Evolutionary conservation across 2,797 vertebrate species (phyloP).

Genomic region (Enteromius unitaeniatus): DNA sequence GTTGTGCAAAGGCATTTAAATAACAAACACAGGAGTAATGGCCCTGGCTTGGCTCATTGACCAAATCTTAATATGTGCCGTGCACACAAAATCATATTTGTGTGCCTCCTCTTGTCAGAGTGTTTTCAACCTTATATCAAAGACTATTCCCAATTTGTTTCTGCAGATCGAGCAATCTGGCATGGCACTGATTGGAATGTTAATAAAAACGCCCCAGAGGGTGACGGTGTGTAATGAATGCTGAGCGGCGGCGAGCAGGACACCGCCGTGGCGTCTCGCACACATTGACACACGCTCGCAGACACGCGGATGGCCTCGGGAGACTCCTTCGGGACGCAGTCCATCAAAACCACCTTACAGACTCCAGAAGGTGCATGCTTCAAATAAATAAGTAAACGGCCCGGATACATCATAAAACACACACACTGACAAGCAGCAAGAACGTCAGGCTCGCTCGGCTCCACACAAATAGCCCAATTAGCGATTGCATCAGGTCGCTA

Average conservation of each 20-base stretch:
- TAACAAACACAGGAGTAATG: slow-evolving; percentile 35
- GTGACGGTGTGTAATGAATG: slow-evolving; percentile 68
- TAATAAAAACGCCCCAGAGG: slow-evolving; percentile 69
- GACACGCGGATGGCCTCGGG: slow-evolving; percentile 26
- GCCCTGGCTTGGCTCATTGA: slow-evolving; percentile 39
- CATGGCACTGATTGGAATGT: slow-evolving; percentile 70
- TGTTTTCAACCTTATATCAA: slow-evolving; percentile 71
- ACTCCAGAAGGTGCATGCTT: slow-evolving; percentile 46
- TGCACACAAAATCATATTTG: slow-evolving; percentile 38
- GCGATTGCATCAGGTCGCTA: slow-evolving; percentile 55
- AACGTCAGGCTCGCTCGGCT: slow-evolving; percentile 29
- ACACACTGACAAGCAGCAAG: slow-evolving; percentile 13
- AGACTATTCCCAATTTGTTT: slow-evolving; percentile 76
- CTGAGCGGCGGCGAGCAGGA: slow-evolving; percentile 52
- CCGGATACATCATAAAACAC: slow-evolving; percentile 50
- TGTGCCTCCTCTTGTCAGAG: slow-evolving; percentile 62
- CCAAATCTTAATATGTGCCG: slow-evolving; percentile 27
- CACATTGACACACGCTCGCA: not conserved
- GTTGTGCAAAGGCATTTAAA: slow-evolving; percentile 41
- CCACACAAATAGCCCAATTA: slow-evolving; percentile 56
- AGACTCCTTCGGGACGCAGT: slow-evolving; percentile 43
- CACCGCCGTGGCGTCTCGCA: slow-evolving; percentile 25
- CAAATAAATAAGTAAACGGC: slow-evolving; percentile 48
- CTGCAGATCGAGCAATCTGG: slow-evolving; percentile 69
- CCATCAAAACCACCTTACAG: slow-evolving; percentile 48